Evolutionary conservation across 2,113 vertebrate genomes (phyloP).

Genomic region (Climacteris rufus): DNA sequence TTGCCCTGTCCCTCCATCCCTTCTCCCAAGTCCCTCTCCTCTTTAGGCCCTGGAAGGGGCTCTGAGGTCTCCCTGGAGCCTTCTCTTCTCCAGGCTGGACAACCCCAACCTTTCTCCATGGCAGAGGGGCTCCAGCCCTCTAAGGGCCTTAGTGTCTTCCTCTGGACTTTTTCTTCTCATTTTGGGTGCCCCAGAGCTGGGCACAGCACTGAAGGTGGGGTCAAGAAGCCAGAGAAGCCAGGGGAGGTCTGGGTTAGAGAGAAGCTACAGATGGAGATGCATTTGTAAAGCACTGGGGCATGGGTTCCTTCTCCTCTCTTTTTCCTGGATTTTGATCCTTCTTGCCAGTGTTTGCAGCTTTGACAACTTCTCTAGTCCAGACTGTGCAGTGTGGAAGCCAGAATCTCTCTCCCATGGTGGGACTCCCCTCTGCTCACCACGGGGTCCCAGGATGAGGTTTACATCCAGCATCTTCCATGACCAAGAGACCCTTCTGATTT

Average conservation of each 20-base stretch:
- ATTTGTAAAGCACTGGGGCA: neutral
- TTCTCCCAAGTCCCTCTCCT: neutral
- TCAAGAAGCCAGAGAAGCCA: neutral
- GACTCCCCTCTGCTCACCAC: neutral
- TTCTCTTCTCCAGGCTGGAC: neutral
- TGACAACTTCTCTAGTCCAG: neutral
- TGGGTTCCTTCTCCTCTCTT: neutral
- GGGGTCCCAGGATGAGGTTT: neutral
- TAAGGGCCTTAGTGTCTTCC: fast-evolving
- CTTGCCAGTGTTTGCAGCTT: neutral
- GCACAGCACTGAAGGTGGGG: neutral
- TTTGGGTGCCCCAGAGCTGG: neutral
- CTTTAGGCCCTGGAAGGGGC: fast-evolving
- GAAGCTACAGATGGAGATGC: neutral
- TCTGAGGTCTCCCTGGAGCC: neutral
- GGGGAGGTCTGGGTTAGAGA: neutral
- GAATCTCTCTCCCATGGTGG: neutral
- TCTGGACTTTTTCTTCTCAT: neutral
- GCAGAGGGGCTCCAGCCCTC: neutral
- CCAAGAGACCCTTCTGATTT: neutral
- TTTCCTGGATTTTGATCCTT: neutral
- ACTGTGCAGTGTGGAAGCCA: neutral
- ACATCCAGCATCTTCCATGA: neutral
- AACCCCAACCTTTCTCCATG: fast-evolving
- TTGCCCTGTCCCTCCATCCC: fast-evolving